Percentiles rank a stretch among this genome's conserved stretches.
Evolutionary conservation across 2,888 invertebrate genomes (phyloP).

Genomic region (Folsomia manolachei): DNA sequence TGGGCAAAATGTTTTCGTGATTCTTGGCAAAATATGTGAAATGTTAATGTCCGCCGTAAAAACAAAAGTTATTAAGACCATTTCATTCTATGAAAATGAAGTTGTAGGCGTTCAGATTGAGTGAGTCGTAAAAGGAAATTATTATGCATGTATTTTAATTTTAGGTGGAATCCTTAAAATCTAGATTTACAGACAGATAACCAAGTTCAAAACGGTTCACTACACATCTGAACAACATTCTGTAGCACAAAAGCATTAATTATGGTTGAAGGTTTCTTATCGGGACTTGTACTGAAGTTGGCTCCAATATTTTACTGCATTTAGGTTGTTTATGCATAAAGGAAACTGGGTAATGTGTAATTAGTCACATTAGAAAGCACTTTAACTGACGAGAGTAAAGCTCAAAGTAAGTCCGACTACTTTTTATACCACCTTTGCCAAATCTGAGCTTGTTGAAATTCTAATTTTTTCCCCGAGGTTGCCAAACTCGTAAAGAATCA

Average conservation of each 20-base stretch:
- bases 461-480: no score
- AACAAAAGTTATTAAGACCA: no score
- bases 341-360: conserved; percentile 42
- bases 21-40: not conserved
- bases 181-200: not conserved
- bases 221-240: not conserved
- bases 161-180: not conserved
- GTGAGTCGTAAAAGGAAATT: not conserved
- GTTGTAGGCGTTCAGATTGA: not conserved
- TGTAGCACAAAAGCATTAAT: conserved; percentile 18
- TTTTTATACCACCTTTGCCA: conserved; percentile 44
- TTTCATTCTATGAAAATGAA: no score
- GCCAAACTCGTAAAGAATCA: no score
- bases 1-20: not conserved
- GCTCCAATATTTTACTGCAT: conserved; percentile 2
- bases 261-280: not conserved
- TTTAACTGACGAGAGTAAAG: no score
- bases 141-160: not conserved
- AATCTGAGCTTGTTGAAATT: no score
- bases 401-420: conserved; percentile 49
- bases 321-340: conserved; percentile 35
- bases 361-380: conserved; percentile 50
- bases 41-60: no score
- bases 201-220: not conserved
- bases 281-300: no score